Base-by-base conservation (phyloP, 2,888 invertebrate genomes). In the Drosophila subquinaria region DNA sequence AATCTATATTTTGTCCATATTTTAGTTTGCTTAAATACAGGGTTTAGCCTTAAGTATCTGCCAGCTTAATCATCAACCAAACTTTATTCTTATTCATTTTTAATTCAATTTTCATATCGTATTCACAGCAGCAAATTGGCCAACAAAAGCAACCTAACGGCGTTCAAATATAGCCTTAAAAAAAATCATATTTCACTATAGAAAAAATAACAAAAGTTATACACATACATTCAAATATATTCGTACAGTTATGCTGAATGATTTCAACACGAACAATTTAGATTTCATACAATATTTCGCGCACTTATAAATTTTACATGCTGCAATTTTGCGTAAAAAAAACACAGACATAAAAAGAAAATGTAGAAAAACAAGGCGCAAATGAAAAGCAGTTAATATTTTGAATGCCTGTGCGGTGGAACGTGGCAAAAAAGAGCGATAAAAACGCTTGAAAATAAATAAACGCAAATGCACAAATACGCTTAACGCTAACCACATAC, bases 341-440 rank as follows among this genome's bases (percentile, higher is more conserved):
- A 61, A 30, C 10, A 6, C 3, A 23, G 3, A 20, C 11, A 62
- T 33, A 53, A 36, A 17, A 35, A 15, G 27, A 42, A 30, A 3
- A 38, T 38, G 43, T 20, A 13, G 20, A 56, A 56, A 36, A 38
- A 61, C 45, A 51, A 48, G 50, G 17, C 13, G 3, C 6, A 63
- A 76, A 79, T 82, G 66, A 65, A 83, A 88, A 85, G 69, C 89
- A 83, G 84, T 80, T 83, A 68, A 88, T 86, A 81, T 71, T 78
- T 86, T 73, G 55, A 66, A 77, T 72, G 47, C 38, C 47, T 33
- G n/a, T 52, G 57, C 36, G 50, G 48, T 45, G 42, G 33, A 17
- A 53, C 11, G 42, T n/a, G 40, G 30, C 30, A 23, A 53, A 63
- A 62, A 51, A 60, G 52, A 51, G 55, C 64, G 55, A 78, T 78